Conservation (phyloP, 64 coral and sea anemone species). For the Exaiptasia diaphana region DNA sequence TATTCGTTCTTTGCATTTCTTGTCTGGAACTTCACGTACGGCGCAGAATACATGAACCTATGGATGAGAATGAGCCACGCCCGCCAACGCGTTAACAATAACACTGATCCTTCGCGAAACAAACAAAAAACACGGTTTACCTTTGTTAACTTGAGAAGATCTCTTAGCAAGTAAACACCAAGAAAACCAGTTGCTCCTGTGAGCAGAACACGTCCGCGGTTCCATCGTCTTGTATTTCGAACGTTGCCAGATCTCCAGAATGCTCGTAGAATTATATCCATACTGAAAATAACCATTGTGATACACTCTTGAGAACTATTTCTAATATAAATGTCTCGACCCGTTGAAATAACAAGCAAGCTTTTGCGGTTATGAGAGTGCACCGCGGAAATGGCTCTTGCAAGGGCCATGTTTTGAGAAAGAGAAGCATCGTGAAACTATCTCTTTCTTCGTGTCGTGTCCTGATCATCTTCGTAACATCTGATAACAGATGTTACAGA, state of each 20-base stretch:
- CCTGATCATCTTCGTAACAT: too few relatives aligned
- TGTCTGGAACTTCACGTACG: conserved; percentile 64
- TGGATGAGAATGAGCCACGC: too few relatives aligned
- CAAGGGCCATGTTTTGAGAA: too few relatives aligned
- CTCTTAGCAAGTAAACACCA: conserved; percentile 67
- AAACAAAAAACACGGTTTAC: conserved; percentile 4
- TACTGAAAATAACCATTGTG: conserved; percentile 43
- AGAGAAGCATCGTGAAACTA: too few relatives aligned
- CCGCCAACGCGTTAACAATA: background rate
- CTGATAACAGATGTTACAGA: too few relatives aligned
- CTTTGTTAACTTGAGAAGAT: conserved; percentile 73
- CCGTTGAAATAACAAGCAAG: background rate
- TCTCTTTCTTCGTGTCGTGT: too few relatives aligned
- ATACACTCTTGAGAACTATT: background rate
- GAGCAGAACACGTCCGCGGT: conserved; percentile 67
- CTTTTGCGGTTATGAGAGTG: background rate
- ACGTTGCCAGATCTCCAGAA: conserved; percentile 93
- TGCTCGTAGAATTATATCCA: conserved; percentile 90
- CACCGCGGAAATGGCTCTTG: too few relatives aligned
- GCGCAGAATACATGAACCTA: conserved; percentile 81
- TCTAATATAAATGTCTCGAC: background rate
- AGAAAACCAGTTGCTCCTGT: conserved; percentile 87
- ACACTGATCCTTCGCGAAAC: background rate
- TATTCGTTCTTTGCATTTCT: conserved; percentile 44
- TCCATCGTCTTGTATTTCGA: conserved; percentile 81